phyloP scores from a whole-genome alignment of 2,888 invertebrate genomes.

The Zelleria hepariella region DNA sequence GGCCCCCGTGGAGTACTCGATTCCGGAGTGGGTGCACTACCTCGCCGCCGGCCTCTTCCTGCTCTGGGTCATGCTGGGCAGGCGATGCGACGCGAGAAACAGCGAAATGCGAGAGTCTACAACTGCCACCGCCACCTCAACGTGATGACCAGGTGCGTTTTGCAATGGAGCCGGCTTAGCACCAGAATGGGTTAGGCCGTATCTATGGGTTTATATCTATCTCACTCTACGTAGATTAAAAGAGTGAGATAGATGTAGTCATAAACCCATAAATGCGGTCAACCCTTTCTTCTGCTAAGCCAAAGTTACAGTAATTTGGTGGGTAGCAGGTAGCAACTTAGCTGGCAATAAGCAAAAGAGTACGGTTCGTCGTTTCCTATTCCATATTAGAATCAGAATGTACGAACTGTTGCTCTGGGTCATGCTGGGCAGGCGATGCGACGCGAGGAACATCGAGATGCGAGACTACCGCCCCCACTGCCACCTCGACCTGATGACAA shows the following conservation, averaged over 20 bases:
- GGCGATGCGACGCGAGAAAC: slow-evolving; percentile 32
- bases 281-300: no score
- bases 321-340: no score
- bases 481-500: background rate
- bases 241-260: no score
- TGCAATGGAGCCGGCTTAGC: no score
- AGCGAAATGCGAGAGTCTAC: background rate
- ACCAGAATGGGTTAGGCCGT: no score
- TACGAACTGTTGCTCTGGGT: slow-evolving; percentile 61
- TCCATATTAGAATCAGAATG: no score
- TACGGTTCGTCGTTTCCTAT: no score
- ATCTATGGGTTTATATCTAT: no score
- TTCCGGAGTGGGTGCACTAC: slow-evolving; percentile 65
- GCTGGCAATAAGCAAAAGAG: no score
- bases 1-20: slow-evolving; percentile 56
- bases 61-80: slow-evolving; percentile 51
- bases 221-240: no score
- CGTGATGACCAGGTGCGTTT: slow-evolving; percentile 3
- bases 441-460: slow-evolving; percentile 15
- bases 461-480: background rate
- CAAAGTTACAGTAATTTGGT: no score
- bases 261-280: no score
- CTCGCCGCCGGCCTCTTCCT: slow-evolving; percentile 53
- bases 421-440: slow-evolving; percentile 46
- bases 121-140: background rate